These are phyloP conservation scores for Andrena bicolor DNA, from an alignment of 2,888 invertebrate genomes.

Conservation along the genomic window DNA sequence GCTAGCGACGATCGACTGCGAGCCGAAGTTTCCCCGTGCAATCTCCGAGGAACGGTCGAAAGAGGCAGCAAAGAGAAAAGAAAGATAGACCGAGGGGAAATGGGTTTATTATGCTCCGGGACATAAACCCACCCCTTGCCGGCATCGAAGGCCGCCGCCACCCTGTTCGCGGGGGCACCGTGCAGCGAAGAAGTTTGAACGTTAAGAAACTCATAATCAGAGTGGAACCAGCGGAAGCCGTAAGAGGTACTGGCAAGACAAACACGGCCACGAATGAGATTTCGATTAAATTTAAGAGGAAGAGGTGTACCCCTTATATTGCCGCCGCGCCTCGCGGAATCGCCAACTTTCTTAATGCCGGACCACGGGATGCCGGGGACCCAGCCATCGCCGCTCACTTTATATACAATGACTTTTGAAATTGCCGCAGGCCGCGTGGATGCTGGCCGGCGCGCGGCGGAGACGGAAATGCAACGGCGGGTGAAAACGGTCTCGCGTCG, in stretches of 20 bases:
- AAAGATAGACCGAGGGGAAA: slow-evolving; percentile 46
- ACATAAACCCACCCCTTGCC: slow-evolving; percentile 54
- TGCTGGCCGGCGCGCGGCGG: background rate
- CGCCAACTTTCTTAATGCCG: slow-evolving; percentile 64
- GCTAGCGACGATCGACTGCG: slow-evolving; percentile 33
- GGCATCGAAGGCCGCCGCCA: background rate
- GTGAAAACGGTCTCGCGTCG: slow-evolving; percentile 1
- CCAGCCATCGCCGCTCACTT: slow-evolving; percentile 35
- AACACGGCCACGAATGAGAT: slow-evolving; percentile 70
- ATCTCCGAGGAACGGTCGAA: slow-evolving; percentile 36
- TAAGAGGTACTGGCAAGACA: slow-evolving; percentile 65
- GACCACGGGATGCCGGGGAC: slow-evolving; percentile 7
- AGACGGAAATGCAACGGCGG: background rate
- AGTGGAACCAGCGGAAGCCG: slow-evolving; percentile 62
- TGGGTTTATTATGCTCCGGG: slow-evolving; percentile 70
- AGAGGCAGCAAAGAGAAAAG: slow-evolving; percentile 5
- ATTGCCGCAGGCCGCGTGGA: slow-evolving; percentile 25
- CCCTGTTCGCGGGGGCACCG: slow-evolving; percentile 23
- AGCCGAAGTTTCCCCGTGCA: slow-evolving; percentile 47
- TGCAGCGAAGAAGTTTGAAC: slow-evolving; percentile 67
- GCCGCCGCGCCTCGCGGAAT: slow-evolving; percentile 38
- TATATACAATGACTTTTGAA: slow-evolving; percentile 53
- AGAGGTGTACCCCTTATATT: slow-evolving; percentile 45
- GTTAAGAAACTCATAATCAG: slow-evolving; percentile 75
- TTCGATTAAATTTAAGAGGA: slow-evolving; percentile 70